phyloP scores from a whole-genome alignment of 1,140 invertebrate species.

The Aphis craccivora region DNA sequence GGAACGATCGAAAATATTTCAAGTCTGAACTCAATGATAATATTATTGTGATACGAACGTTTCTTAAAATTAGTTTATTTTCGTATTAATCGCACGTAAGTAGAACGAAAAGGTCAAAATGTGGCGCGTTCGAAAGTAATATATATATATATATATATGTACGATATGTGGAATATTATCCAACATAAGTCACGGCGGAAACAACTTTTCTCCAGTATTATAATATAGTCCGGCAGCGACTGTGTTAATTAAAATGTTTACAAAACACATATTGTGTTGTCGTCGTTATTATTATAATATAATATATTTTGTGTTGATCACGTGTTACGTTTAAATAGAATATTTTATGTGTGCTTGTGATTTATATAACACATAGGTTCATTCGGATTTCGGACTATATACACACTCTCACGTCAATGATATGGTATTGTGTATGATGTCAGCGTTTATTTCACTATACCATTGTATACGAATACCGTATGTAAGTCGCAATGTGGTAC shows the following conservation, averaged over 20 bases:
- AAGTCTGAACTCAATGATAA: neutral
- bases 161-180: neutral
- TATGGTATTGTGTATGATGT: neutral
- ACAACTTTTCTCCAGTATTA: conserved; percentile 12
- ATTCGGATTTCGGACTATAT: neutral
- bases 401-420: neutral
- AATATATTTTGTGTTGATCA: neutral
- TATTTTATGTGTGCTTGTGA: neutral
- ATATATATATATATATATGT: too few species aligned
- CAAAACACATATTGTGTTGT: neutral
- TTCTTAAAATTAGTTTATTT: neutral
- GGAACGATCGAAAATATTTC: neutral
- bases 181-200: conserved; percentile 27
- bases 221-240: neutral
- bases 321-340: conserved; percentile 10
- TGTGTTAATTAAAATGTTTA: neutral
- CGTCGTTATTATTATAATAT: neutral
- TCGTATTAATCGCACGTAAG: neutral
- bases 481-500: neutral
- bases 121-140: neutral
- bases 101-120: conserved; percentile 1
- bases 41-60: neutral
- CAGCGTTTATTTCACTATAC: neutral
- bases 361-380: too few species aligned
- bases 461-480: neutral